phyloP scores from a whole-genome alignment of 2,888 invertebrate genomes.

The Malthinus seriepunctatus region DNA sequence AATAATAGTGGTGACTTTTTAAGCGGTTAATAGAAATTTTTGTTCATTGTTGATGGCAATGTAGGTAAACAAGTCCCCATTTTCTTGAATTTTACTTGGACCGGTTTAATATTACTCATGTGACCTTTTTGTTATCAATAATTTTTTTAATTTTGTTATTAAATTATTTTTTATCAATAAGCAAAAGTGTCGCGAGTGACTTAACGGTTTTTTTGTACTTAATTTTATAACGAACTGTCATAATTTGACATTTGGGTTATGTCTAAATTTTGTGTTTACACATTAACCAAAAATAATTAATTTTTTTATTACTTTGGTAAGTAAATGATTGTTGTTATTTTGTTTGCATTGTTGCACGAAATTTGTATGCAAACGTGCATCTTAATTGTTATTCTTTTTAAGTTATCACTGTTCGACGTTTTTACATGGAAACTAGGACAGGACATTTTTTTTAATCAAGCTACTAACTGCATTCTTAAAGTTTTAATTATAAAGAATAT shows the following conservation, averaged over 20 bases:
- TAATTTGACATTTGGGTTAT: constrained; percentile 1
- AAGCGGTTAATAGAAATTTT: neutral
- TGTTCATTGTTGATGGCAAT: neutral
- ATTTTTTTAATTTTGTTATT: neutral
- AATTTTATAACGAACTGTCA: neutral
- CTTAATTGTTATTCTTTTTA: too few species aligned
- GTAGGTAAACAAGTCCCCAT: constrained; percentile 6
- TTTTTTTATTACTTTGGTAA: too few species aligned
- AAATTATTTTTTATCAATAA: neutral
- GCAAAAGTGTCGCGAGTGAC: neutral
- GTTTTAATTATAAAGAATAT: too few species aligned
- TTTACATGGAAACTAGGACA: too few species aligned
- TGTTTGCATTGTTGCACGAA: too few species aligned
- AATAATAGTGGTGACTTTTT: neutral
- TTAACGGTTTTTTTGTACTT: neutral
- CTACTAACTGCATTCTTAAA: too few species aligned
- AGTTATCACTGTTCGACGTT: too few species aligned
- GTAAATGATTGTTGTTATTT: too few species aligned
- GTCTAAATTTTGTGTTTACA: too few species aligned
- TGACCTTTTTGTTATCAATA: neutral
- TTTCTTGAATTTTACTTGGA: neutral
- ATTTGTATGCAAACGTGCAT: too few species aligned
- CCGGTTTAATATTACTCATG: neutral
- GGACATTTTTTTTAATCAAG: too few species aligned
- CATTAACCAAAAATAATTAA: too few species aligned